phyloP scores from a whole-genome alignment of 2,113 vertebrate species.

The Corythaeola cristata region DNA sequence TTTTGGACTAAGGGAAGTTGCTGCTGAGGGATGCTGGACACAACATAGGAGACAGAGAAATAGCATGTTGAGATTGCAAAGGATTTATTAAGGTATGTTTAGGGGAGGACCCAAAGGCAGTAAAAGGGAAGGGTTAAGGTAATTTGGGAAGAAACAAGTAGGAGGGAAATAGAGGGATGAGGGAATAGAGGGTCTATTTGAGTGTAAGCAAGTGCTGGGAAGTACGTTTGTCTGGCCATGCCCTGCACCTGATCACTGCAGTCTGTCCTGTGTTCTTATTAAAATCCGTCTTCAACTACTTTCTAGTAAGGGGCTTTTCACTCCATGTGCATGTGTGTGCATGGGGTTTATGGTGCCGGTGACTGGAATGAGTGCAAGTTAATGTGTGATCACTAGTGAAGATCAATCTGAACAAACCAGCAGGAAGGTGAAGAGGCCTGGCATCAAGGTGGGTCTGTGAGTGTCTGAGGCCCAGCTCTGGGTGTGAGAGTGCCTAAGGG shows the following conservation, averaged over 20 bases:
- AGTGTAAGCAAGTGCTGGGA: background rate
- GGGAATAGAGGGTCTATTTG: background rate
- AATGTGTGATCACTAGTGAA: background rate
- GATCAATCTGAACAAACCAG: accelerated
- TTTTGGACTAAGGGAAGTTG: background rate
- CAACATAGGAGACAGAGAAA: background rate
- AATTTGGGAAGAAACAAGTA: background rate
- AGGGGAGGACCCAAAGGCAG: too few species aligned
- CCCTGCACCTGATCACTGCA: background rate
- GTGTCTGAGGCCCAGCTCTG: background rate
- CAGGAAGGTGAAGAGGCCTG: background rate
- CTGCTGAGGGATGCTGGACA: background rate
- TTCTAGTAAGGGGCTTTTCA: background rate
- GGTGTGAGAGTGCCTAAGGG: background rate
- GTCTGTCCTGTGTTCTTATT: too few species aligned
- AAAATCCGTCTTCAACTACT: background rate
- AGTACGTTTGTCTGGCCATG: accelerated
- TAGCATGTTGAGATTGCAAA: background rate
- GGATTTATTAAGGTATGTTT: background rate
- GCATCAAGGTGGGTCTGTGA: background rate
- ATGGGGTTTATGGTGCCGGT: background rate
- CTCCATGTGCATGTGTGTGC: accelerated
- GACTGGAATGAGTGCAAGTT: accelerated
- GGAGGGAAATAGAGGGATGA: background rate
- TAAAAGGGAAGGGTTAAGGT: background rate